Conservation (phyloP, 1,140 invertebrate species). For the Campoletis sonorensis region DNA sequence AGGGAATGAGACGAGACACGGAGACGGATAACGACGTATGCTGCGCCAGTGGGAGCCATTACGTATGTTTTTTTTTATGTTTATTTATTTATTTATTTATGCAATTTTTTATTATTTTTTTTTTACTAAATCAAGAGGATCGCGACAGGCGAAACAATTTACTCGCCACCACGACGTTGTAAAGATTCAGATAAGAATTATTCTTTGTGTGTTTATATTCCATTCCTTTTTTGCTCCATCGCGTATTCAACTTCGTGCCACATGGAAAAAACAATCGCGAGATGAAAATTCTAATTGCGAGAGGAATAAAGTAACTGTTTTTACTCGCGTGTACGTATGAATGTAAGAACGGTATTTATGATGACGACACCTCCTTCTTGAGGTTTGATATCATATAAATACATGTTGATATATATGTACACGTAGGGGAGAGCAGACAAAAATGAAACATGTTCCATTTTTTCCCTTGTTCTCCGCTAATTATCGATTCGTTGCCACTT, state of each 20-base stretch:
- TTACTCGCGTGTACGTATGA: neutral
- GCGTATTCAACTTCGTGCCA: too few species aligned
- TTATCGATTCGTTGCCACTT: too few species aligned
- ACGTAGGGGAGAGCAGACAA: too few species aligned
- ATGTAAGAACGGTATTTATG: neutral
- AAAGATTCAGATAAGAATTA: constrained; percentile 21
- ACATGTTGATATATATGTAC: too few species aligned
- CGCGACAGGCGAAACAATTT: neutral
- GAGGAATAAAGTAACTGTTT: neutral
- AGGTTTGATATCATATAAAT: neutral
- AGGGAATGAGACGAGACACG: neutral
- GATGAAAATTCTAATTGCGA: neutral
- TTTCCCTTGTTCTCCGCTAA: too few species aligned
- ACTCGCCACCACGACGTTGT: neutral
- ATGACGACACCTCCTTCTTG: neutral
- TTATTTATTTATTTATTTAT: too few species aligned
- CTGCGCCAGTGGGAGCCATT: neutral
- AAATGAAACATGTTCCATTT: too few species aligned
- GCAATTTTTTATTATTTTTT: too few species aligned
- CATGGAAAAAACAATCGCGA: neutral
- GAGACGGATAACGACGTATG: neutral
- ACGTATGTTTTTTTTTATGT: too few species aligned
- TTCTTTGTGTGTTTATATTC: neutral
- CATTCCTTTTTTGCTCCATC: neutral
- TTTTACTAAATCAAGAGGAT: neutral